phyloP scores from a whole-genome alignment of 2,113 vertebrate genomes.

The Alosa alosa region DNA sequence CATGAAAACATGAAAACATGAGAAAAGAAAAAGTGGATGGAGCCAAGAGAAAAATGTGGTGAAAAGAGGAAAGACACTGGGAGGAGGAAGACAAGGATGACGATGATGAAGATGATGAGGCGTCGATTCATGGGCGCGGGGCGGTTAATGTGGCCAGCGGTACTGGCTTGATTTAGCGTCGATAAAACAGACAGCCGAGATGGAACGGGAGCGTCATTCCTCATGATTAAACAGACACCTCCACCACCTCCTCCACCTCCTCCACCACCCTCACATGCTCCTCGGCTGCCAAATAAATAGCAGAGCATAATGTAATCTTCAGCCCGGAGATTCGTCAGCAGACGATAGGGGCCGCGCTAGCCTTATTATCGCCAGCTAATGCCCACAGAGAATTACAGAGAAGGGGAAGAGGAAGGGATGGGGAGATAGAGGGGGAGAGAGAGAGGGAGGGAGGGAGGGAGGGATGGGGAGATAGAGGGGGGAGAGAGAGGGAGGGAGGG shows the following conservation, averaged over 20 bases:
- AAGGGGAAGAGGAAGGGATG: not conserved
- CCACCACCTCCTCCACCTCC: not conserved
- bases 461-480: too few species aligned
- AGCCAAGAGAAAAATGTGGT: too few species aligned
- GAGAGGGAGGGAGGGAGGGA: not conserved
- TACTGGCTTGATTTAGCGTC: constrained; percentile 24
- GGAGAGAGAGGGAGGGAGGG: not conserved
- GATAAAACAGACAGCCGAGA: constrained; percentile 38
- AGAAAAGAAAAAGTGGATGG: too few species aligned
- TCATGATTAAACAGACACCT: constrained; percentile 45
- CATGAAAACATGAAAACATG: not conserved
- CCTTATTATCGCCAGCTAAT: constrained; percentile 27
- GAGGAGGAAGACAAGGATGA: constrained; percentile 50
- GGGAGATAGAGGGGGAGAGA: constrained; percentile 8
- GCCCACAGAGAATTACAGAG: not conserved
- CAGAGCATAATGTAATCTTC: constrained; percentile 42
- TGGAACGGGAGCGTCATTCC: constrained; percentile 26
- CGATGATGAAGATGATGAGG: constrained; percentile 18
- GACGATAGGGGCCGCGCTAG: constrained; percentile 12
- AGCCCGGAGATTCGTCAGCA: constrained; percentile 25
- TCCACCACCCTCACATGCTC: not conserved
- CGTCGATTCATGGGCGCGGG: constrained; percentile 56
- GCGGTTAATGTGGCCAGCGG: constrained; percentile 43
- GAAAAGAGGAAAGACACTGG: not conserved
- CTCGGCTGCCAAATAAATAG: constrained; percentile 40